phyloP scores from a whole-genome alignment of 1,140 invertebrate genomes.

The Drosophila varians region DNA sequence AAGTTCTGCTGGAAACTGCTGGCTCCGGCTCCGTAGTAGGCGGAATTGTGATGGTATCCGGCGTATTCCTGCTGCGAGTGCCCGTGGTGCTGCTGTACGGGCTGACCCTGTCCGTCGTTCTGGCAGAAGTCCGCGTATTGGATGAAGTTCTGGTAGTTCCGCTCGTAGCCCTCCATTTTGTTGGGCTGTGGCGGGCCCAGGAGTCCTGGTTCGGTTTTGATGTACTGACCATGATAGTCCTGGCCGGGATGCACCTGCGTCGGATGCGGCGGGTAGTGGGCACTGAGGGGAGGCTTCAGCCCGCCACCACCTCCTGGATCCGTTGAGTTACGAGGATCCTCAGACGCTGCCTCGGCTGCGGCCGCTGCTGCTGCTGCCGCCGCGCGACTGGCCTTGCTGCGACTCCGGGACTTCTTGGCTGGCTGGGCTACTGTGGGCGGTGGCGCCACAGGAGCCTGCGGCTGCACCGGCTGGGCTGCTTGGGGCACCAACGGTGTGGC shows the following conservation, averaged over 20 bases:
- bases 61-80: constrained; percentile 75
- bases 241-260: constrained; percentile 32
- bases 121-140: constrained; percentile 83
- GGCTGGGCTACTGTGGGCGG: constrained; percentile 37
- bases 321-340: constrained; percentile 76
- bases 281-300: constrained; percentile 53
- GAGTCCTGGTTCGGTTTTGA: constrained; percentile 78
- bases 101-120: constrained; percentile 75
- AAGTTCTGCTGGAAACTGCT: constrained; percentile 79
- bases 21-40: constrained; percentile 68
- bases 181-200: constrained; percentile 64
- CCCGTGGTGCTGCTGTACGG: constrained; percentile 61
- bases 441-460: constrained; percentile 20
- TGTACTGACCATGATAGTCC: constrained; percentile 77
- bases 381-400: constrained; percentile 61
- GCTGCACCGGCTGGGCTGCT: constrained; percentile 13
- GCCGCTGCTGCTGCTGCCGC: constrained; percentile 53
- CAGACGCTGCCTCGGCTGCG: constrained; percentile 55
- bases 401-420: constrained; percentile 56
- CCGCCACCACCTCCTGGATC: constrained; percentile 75
- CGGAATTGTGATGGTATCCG: constrained; percentile 74
- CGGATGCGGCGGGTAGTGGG: constrained; percentile 68
- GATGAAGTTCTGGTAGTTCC: constrained; percentile 83
- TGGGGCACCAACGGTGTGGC: constrained; percentile 8
- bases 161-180: constrained; percentile 83